Evolutionary conservation across 2,113 vertebrate genomes (phyloP).

Genomic region (Laticauda colubrina): DNA sequence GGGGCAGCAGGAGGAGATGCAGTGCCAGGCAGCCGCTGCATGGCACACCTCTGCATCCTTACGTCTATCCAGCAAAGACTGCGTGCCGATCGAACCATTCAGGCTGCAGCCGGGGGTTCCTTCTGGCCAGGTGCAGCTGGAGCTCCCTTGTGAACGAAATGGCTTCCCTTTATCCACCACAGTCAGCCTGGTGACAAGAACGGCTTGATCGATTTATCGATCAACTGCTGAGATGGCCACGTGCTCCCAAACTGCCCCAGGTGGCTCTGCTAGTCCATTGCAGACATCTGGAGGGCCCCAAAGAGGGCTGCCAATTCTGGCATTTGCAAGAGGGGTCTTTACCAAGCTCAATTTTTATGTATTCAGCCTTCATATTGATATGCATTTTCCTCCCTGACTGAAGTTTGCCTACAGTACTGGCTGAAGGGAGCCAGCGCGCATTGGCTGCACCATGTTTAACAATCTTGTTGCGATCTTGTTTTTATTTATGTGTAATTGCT

Average conservation of each 20-base stretch:
- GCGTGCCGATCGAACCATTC: background rate
- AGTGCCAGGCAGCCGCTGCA: background rate
- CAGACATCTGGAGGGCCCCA: background rate
- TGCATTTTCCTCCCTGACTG: background rate
- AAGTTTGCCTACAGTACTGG: background rate
- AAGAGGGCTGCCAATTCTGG: no score
- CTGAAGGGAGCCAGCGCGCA: background rate
- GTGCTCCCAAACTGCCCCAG: background rate
- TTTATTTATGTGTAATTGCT: background rate
- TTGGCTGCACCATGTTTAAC: background rate
- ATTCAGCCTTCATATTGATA: background rate
- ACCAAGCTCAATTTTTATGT: background rate
- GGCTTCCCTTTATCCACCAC: background rate
- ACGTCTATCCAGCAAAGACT: background rate
- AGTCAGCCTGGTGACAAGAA: background rate
- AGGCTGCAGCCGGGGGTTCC: background rate
- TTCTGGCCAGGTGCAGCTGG: background rate
- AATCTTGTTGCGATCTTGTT: background rate
- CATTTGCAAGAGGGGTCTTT: no score
- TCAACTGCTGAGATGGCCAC: background rate
- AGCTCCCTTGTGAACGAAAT: background rate
- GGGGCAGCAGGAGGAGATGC: background rate
- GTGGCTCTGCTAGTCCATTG: background rate
- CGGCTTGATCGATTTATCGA: rapidly evolving
- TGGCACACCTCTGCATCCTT: background rate